phyloP scores from a whole-genome alignment of 2,797 vertebrate species.

The Choloepus didactylus region DNA sequence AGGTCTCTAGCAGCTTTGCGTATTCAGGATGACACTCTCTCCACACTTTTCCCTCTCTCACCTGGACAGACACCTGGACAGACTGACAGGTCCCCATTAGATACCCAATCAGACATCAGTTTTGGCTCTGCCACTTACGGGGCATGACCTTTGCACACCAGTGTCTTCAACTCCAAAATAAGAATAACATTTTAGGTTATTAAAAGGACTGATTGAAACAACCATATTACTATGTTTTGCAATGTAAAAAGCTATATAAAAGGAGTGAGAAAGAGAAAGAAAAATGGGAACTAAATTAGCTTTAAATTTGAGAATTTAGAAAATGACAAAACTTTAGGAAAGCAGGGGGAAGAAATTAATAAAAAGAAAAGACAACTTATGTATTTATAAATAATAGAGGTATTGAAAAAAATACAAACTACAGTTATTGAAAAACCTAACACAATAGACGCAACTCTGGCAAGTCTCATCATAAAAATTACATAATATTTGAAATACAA shows the following conservation, averaged over 20 bases:
- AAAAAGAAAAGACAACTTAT: not conserved
- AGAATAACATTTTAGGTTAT: not conserved
- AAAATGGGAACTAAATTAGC: not conserved
- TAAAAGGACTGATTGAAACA: not conserved
- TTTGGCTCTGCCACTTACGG: not conserved
- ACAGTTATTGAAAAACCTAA: not conserved
- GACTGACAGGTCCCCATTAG: not conserved
- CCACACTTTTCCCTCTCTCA: not conserved
- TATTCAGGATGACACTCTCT: not conserved
- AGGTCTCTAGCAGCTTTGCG: not conserved
- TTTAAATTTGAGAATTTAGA: not conserved
- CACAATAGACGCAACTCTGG: not conserved
- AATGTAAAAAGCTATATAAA: not conserved
- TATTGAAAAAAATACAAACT: not conserved
- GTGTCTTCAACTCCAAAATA: conserved; percentile 33
- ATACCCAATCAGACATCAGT: not conserved
- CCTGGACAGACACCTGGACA: not conserved
- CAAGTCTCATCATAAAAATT: not conserved
- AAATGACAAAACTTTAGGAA: not conserved
- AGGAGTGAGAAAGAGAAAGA: too few species aligned
- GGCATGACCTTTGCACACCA: not conserved
- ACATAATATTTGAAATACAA: not conserved
- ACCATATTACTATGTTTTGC: not conserved
- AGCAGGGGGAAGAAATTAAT: too few species aligned
- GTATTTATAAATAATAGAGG: not conserved